phyloP scores from a whole-genome alignment of 2,797 vertebrate species.

The Erpetoichthys calabaricus region DNA sequence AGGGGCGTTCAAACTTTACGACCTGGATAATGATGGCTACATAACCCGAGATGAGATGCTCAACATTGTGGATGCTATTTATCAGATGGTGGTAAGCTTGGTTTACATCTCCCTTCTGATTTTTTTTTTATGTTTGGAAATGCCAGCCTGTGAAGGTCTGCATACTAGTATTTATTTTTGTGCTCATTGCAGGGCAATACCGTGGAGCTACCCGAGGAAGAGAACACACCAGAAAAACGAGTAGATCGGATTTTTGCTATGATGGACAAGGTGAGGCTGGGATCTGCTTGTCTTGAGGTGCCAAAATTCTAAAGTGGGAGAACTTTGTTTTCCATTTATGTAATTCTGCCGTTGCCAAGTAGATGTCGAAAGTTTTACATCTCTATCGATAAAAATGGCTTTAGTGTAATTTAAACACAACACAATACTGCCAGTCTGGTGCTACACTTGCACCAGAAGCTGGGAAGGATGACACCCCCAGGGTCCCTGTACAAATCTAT shows the following conservation, averaged over 20 bases:
- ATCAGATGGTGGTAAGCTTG: slow-evolving; percentile 94
- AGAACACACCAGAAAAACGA: slow-evolving; percentile 93
- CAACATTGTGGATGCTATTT: slow-evolving; percentile 95
- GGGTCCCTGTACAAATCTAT: too few relatives aligned
- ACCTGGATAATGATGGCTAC: slow-evolving; percentile 92
- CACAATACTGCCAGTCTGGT: too few relatives aligned
- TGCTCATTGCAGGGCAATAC: slow-evolving; percentile 72
- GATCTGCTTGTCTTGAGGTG: fast-evolving
- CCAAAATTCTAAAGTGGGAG: background rate
- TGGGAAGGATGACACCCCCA: too few relatives aligned
- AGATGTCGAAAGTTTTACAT: too few relatives aligned
- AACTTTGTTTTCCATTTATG: background rate
- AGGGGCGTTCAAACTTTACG: slow-evolving; percentile 97
- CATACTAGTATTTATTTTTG: background rate
- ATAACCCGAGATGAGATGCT: slow-evolving; percentile 97
- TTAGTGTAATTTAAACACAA: too few relatives aligned
- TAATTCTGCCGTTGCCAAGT: too few relatives aligned
- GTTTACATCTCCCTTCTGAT: background rate
- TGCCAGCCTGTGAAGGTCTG: background rate
- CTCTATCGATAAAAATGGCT: too few relatives aligned
- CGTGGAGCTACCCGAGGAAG: slow-evolving; percentile 90
- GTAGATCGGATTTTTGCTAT: slow-evolving; percentile 96
- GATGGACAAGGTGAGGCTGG: slow-evolving; percentile 85
- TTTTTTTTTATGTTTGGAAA: background rate
- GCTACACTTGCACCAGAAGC: too few relatives aligned